Conservation (phyloP, 30 jellyfish, hydroid and myxozoan genomes). For the Hydra vulgaris region DNA sequence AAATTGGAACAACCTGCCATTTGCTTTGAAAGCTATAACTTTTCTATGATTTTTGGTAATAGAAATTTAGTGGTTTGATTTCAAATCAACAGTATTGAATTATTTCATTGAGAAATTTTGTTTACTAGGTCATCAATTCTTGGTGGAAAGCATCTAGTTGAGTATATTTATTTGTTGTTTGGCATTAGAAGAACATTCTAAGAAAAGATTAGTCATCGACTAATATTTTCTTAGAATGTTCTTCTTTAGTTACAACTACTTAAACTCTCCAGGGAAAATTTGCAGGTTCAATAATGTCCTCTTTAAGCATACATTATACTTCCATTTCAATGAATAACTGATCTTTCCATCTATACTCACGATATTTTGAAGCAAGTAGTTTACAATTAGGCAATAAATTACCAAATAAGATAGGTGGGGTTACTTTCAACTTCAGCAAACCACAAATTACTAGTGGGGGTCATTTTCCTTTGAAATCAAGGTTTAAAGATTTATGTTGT, state of each 20-base stretch:
- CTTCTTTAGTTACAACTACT: not conserved
- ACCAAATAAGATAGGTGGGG: not conserved
- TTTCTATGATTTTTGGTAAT: not conserved
- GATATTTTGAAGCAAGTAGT: not conserved
- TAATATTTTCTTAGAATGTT: not conserved
- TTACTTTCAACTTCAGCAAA: not conserved
- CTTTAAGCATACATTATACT: no score
- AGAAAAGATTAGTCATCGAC: not conserved
- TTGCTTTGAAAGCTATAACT: not conserved
- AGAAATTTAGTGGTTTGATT: not conserved
- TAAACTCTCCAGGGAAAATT: not conserved
- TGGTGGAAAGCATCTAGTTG: not conserved
- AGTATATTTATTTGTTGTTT: not conserved
- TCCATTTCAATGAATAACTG: not conserved
- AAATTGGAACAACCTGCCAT: not conserved
- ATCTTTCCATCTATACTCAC: not conserved
- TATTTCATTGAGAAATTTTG: not conserved
- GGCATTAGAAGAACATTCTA: no score
- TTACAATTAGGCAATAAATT: not conserved
- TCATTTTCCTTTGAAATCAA: not conserved
- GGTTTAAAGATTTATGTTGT: not conserved
- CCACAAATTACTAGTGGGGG: not conserved
- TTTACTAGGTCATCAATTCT: not conserved
- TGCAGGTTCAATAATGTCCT: not conserved
- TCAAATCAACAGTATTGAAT: not conserved